phyloP scores from a whole-genome alignment of 2,888 invertebrate species.

The Callimorpha dominula region DNA sequence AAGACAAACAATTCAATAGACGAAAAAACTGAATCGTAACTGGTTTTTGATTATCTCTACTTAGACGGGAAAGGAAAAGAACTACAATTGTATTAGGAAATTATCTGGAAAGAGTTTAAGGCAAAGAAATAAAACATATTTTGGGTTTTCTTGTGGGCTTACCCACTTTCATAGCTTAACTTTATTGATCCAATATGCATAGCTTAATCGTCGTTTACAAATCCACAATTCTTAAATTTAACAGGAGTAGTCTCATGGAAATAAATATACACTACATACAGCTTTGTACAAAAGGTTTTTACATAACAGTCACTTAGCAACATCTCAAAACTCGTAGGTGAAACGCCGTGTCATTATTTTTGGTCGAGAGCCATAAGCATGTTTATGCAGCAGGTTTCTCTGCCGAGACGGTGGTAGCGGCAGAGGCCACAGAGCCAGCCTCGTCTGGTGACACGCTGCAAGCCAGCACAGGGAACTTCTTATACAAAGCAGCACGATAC shows the following conservation, averaged over 20 bases:
- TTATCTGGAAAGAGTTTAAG: neutral
- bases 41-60: too few relatives aligned
- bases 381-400: constrained; percentile 88
- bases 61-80: neutral
- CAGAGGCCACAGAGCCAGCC: constrained; percentile 89
- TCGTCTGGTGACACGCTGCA: constrained; percentile 88
- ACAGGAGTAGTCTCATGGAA: constrained; percentile 76
- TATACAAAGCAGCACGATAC: constrained; percentile 91
- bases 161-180: constrained; percentile 70
- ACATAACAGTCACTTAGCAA: constrained; percentile 35
- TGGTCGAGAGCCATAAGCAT: constrained; percentile 19
- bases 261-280: constrained; percentile 40
- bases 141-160: constrained; percentile 61
- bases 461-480: constrained; percentile 92
- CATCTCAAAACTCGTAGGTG: constrained; percentile 7
- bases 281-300: constrained; percentile 58
- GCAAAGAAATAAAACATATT: constrained; percentile 17
- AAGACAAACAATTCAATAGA: too few relatives aligned
- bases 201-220: constrained; percentile 70
- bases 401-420: constrained; percentile 89
- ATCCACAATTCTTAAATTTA: constrained; percentile 70
- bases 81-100: neutral
- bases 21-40: too few relatives aligned
- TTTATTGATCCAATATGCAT: constrained; percentile 76
- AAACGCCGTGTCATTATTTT: constrained; percentile 12